Evolutionary conservation across 2,797 vertebrate species (phyloP).

Genomic region (Clamator glandarius): DNA sequence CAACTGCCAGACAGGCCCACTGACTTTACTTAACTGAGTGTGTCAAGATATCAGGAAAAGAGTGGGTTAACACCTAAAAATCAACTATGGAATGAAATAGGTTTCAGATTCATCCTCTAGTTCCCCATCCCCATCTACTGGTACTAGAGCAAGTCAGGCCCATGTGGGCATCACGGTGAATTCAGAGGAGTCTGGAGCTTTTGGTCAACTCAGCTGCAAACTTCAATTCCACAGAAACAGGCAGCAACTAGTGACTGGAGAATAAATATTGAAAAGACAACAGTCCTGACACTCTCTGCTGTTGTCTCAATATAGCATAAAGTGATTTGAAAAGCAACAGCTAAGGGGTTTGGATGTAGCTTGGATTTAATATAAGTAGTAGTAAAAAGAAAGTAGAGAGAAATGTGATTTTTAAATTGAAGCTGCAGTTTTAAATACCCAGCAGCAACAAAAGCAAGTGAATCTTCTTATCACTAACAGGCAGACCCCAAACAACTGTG

Average conservation of each 20-base stretch:
- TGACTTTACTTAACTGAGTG: neutral
- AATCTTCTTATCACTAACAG: neutral
- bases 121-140: fast-evolving
- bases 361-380: neutral
- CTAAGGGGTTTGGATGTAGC: neutral
- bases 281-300: neutral
- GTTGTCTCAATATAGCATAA: neutral
- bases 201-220: neutral
- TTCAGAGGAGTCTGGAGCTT: neutral
- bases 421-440: neutral
- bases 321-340: neutral
- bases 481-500: neutral
- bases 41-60: neutral
- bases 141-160: neutral
- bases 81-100: neutral
- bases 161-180: fast-evolving
- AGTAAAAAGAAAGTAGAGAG: neutral
- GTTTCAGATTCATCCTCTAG: neutral
- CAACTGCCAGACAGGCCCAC: neutral
- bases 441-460: neutral
- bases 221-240: neutral
- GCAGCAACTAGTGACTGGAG: neutral
- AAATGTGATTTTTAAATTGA: neutral
- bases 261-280: neutral
- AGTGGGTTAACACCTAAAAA: neutral